Conservation (phyloP, 2,888 invertebrate species). For the Caenorhabditis sp. region DNA sequence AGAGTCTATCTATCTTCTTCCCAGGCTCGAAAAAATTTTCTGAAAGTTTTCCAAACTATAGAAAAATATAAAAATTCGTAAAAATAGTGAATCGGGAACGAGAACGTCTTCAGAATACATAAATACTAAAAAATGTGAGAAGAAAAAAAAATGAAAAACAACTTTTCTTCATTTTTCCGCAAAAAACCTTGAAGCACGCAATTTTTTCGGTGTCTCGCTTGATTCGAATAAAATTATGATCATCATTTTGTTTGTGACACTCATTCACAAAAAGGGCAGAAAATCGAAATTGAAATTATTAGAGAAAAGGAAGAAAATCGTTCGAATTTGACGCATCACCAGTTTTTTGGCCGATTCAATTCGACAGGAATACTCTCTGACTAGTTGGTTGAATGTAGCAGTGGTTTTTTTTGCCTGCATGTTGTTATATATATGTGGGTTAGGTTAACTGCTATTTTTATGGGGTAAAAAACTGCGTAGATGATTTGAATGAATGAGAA, state of each 20-base stretch:
- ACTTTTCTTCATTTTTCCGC: neutral
- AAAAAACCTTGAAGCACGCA: neutral
- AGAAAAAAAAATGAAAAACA: neutral
- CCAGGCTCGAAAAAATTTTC: no score
- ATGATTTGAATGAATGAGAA: no score
- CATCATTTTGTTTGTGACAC: no score
- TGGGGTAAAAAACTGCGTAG: neutral
- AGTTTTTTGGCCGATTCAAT: neutral
- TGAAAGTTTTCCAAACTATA: neutral
- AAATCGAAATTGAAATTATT: neutral
- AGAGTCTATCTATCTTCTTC: no score
- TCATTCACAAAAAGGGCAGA: neutral
- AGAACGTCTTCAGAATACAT: neutral
- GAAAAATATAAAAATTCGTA: no score
- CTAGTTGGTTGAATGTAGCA: neutral
- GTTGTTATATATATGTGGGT: neutral
- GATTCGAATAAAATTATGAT: no score
- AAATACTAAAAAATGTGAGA: neutral
- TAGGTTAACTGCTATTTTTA: neutral
- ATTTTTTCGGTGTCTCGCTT: no score
- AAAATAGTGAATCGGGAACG: neutral
- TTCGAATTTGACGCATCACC: neutral
- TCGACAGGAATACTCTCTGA: no score
- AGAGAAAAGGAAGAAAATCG: neutral
- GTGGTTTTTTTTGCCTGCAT: neutral